Conservation (phyloP, 1,140 invertebrate genomes). For the Scaptomyza pallida region DNA sequence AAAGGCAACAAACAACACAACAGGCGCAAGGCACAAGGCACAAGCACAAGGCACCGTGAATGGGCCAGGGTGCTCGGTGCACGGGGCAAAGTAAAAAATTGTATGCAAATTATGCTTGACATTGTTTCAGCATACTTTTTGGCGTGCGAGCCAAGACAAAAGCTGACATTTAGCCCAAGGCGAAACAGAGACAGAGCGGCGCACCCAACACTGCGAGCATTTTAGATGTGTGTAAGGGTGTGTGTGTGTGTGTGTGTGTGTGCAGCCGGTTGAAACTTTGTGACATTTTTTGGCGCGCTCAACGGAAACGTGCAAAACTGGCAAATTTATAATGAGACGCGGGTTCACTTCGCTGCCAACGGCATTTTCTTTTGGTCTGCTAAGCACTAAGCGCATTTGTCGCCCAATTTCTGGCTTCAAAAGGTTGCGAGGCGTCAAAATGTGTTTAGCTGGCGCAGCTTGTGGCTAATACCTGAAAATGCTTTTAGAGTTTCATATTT, state of each 20-base stretch:
- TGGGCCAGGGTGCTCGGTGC: neutral
- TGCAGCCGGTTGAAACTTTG: conserved; percentile 64
- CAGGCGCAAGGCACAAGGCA: conserved; percentile 6
- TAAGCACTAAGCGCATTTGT: conserved; percentile 79
- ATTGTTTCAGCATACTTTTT: conserved; percentile 81
- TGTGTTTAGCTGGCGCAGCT: conserved; percentile 48
- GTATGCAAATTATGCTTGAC: conserved; percentile 82
- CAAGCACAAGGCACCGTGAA: neutral
- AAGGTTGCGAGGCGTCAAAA: conserved; percentile 53
- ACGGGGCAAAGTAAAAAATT: conserved; percentile 59
- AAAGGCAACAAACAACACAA: conserved; percentile 44
- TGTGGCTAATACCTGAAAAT: conserved; percentile 72
- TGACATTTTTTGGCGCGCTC: conserved; percentile 80
- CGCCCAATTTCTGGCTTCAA: conserved; percentile 53
- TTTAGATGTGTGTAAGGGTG: neutral
- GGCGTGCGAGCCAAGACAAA: conserved; percentile 78
- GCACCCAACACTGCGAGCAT: neutral
- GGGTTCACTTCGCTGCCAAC: conserved; percentile 68
- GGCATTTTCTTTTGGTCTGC: conserved; percentile 70
- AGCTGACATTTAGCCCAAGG: conserved; percentile 81
- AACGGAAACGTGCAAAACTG: conserved; percentile 81
- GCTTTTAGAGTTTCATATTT: conserved; percentile 76
- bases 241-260: conserved; percentile 9
- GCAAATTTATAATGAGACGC: conserved; percentile 81
- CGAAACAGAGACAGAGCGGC: conserved; percentile 53